Conservation (phyloP, 2,888 invertebrate species). For the Apotomis turbidana region DNA sequence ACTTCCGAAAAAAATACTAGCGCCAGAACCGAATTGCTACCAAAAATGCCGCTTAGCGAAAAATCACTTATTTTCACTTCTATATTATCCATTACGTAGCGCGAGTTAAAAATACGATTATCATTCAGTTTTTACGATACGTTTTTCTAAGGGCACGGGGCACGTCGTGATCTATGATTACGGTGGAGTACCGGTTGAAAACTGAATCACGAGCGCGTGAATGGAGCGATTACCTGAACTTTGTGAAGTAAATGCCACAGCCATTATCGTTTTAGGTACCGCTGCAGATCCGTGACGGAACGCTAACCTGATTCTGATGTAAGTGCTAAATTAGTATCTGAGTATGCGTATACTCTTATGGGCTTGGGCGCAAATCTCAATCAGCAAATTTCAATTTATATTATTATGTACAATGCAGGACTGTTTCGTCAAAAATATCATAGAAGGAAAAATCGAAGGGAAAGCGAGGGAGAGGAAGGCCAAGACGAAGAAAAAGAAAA, state of each 20-base stretch:
- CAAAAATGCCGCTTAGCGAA: slow-evolving; percentile 8
- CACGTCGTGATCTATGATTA: slow-evolving; percentile 68
- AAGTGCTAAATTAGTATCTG: slow-evolving; percentile 26
- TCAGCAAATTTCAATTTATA: too few relatives aligned
- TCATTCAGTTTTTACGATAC: slow-evolving; percentile 28
- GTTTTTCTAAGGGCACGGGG: slow-evolving; percentile 47
- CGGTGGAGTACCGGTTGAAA: slow-evolving; percentile 52
- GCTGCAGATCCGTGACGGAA: slow-evolving; percentile 66
- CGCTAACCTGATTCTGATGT: slow-evolving; percentile 63
- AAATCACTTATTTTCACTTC: neutral
- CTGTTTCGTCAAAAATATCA: too few relatives aligned
- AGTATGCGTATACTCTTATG: slow-evolving; percentile 5
- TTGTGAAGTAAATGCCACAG: slow-evolving; percentile 61
- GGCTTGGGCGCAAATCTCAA: neutral
- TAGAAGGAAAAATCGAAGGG: too few relatives aligned
- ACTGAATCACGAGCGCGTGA: slow-evolving; percentile 56
- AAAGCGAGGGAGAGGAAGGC: too few relatives aligned
- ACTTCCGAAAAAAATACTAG: too few relatives aligned
- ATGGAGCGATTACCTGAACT: slow-evolving; percentile 53
- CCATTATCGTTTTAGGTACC: slow-evolving; percentile 64
- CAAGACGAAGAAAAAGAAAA: too few relatives aligned
- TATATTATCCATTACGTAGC: neutral
- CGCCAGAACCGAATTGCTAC: too few relatives aligned
- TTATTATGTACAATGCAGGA: too few relatives aligned
- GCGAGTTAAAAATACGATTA: slow-evolving; percentile 4